Evolutionary conservation across 2,888 invertebrate species (phyloP).

Genomic region (Crossocerus cetratus): DNA sequence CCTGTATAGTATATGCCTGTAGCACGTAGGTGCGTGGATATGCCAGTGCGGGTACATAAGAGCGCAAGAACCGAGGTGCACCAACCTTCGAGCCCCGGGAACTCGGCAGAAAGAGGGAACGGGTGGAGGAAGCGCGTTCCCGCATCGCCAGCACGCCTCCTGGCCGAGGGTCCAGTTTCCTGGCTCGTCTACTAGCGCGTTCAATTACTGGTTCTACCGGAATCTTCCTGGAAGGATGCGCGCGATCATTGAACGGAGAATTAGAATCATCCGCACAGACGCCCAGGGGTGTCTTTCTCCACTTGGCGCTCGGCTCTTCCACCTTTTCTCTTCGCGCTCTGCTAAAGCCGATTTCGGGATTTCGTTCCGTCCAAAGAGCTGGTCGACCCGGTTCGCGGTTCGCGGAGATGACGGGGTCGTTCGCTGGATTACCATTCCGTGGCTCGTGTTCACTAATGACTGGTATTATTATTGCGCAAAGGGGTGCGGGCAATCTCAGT

Average conservation of each 20-base stretch:
- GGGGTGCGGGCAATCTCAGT: too few species aligned
- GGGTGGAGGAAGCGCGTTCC: constrained; percentile 36
- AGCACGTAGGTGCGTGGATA: constrained; percentile 6
- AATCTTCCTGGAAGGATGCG: constrained; percentile 60
- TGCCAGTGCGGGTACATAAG: constrained; percentile 47
- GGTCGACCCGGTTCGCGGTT: too few species aligned
- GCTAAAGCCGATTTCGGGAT: too few species aligned
- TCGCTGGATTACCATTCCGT: too few species aligned
- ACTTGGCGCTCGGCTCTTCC: constrained; percentile 19
- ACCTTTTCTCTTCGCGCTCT: neutral
- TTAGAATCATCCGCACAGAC: constrained; percentile 40
- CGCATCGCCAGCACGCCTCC: constrained; percentile 47
- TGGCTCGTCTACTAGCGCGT: constrained; percentile 56
- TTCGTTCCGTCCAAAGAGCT: too few species aligned
- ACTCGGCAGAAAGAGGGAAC: constrained; percentile 33
- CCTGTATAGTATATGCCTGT: neutral
- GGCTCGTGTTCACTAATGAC: too few species aligned
- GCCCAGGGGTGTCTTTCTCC: constrained; percentile 18
- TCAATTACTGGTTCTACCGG: constrained; percentile 64
- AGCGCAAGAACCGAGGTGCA: constrained; percentile 64
- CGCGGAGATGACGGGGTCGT: too few species aligned
- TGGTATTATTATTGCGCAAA: too few species aligned
- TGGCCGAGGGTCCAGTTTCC: constrained; percentile 61
- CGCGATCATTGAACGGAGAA: constrained; percentile 54
- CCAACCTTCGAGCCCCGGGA: constrained; percentile 63